Conservation (phyloP, 2,797 vertebrate species). For the Melanogrammus aeglefinus region DNA sequence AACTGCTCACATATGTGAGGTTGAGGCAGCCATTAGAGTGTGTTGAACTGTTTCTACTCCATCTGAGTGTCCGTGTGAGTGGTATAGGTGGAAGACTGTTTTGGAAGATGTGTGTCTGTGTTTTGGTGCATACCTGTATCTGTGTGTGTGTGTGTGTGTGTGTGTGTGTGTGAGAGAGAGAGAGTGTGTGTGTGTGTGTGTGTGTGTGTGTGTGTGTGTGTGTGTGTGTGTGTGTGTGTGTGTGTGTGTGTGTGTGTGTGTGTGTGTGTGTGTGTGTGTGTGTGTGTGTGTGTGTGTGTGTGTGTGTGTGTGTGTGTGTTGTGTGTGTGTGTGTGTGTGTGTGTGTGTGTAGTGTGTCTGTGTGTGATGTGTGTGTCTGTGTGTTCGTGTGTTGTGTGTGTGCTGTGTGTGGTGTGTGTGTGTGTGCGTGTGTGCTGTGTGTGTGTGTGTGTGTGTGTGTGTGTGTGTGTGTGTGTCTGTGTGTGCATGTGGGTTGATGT, state of each 20-base stretch:
- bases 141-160: conserved; percentile 14
- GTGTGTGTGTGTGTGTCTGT: neutral
- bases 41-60: neutral
- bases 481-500: neutral
- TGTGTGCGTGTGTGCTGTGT: neutral
- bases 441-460: neutral
- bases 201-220: neutral
- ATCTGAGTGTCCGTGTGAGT: neutral
- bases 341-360: neutral
- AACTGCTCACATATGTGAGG: conserved; percentile 19
- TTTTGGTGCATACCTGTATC: conserved; percentile 17
- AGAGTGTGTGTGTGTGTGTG: too few relatives aligned
- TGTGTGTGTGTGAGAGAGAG: too few relatives aligned
- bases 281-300: neutral
- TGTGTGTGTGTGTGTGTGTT: neutral
- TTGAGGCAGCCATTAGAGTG: neutral
- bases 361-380: too few relatives aligned
- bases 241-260: neutral
- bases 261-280: conserved; percentile 6
- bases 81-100: neutral
- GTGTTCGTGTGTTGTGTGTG: neutral
- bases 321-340: neutral
- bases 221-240: neutral
- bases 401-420: neutral
- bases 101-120: conserved; percentile 32